phyloP scores from a whole-genome alignment of 2,888 invertebrate genomes.

The Xiphydria camelus region DNA sequence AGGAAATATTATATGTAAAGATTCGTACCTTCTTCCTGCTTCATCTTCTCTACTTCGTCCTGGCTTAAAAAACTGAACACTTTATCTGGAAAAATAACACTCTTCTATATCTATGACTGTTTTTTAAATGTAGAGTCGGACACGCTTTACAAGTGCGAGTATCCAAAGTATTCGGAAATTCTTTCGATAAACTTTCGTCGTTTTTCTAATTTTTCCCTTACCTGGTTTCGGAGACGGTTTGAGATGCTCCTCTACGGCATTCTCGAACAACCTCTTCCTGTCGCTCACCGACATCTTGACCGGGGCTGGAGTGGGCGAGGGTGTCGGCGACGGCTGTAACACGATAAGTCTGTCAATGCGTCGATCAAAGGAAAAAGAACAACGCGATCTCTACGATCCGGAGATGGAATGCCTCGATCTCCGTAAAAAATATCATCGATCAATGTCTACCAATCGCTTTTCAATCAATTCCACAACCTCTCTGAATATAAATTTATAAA shows the following conservation, averaged over 20 bases:
- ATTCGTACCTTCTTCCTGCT: constrained; percentile 78
- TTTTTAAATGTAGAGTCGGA: neutral
- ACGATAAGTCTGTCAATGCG: too few relatives aligned
- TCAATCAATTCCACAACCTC: neutral
- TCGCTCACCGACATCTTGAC: constrained; percentile 88
- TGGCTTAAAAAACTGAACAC: constrained; percentile 91
- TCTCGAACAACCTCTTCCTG: constrained; percentile 93
- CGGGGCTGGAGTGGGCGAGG: constrained; percentile 73
- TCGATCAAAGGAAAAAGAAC: neutral
- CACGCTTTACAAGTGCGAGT: constrained; percentile 3
- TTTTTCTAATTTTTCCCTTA: too few relatives aligned
- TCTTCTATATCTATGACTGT: neutral
- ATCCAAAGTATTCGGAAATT: constrained; percentile 4
- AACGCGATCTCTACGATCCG: too few relatives aligned
- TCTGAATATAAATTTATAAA: too few relatives aligned
- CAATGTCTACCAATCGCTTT: too few relatives aligned
- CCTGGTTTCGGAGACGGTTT: constrained; percentile 85
- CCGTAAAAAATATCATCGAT: too few relatives aligned
- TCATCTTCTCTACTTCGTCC: constrained; percentile 92
- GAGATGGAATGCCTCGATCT: too few relatives aligned
- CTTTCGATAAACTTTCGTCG: too few relatives aligned
- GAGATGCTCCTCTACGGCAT: constrained; percentile 91
- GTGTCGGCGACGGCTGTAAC: constrained; percentile 60
- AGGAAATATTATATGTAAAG: neutral
- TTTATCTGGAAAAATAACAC: constrained; percentile 69